Evolutionary conservation across 1,140 invertebrate genomes (phyloP).

Genomic region (Ditylenchus dipsaci): DNA sequence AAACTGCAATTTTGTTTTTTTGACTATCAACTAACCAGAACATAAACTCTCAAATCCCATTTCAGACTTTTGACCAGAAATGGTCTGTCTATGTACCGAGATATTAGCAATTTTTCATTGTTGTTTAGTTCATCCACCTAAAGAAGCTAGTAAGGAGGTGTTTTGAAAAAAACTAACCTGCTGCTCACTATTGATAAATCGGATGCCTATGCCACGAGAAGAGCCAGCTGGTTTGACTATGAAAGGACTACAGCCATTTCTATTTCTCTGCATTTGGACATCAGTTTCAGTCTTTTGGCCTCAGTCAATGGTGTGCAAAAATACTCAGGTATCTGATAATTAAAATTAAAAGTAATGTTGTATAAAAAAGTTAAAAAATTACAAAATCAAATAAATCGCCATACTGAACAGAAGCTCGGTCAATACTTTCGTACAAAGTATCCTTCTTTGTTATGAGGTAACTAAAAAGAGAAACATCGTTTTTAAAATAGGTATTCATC

Average conservation of each 20-base stretch:
- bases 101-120: conserved; percentile 41
- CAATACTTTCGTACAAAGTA: conserved; percentile 31
- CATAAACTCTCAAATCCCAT: conserved; percentile 89
- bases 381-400: conserved; percentile 43
- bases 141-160: too few relatives aligned
- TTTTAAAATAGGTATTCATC: neutral
- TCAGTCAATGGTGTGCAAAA: conserved; percentile 46
- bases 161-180: conserved; percentile 28
- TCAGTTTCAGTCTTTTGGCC: conserved; percentile 16
- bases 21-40: conserved; percentile 64
- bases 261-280: conserved; percentile 14
- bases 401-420: conserved; percentile 29
- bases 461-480: neutral
- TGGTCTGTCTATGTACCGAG: conserved; percentile 84
- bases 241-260: conserved; percentile 24
- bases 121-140: conserved; percentile 45
- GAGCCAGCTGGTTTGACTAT: conserved; percentile 52
- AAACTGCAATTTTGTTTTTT: neutral
- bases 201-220: conserved; percentile 51
- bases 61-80: conserved; percentile 88
- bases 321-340: conserved; percentile 50
- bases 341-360: neutral
- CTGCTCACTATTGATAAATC: conserved; percentile 26
- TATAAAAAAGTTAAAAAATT: conserved; percentile 9
- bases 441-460: conserved; percentile 41